Evolutionary conservation across 2,888 invertebrate genomes (phyloP), one percentile per base, ranked within the genome.

Genomic region (Heliconius aoede): DNA sequence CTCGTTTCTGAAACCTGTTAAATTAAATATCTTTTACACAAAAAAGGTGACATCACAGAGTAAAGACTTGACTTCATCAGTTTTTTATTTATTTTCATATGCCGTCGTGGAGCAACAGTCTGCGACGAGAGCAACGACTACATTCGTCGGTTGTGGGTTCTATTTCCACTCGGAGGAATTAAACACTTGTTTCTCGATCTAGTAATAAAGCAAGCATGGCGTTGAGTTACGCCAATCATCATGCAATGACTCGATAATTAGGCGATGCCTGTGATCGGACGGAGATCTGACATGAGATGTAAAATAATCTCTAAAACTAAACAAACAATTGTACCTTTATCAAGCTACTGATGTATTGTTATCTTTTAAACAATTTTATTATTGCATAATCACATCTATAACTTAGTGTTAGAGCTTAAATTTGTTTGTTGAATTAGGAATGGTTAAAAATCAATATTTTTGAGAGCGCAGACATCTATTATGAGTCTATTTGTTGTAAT

Each of bases 321-420:
- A 21, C 40, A 69, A 30, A 55, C 72, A 61, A 60, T 72, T 36
- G 24, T 13, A 5, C 40, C 72, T 61, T 60, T 72, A 61, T 40
- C 40, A 61, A 36, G 26, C 72, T 24, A 24, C 55, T 55, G 32
- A 61, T 61, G 21, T 55, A 72, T 72, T 72, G 61, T 40, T 72
- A 61, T 61, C 26, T 40, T 26, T 21, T 26, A 36, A 18, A 1
- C n/a, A 26, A 40, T 60, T 51, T 21, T 58, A 60, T 72, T 72
- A 26, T 26, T 4, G 60, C 26, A 72, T 40, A 61, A 72, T 40
- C 21, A 61, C 28, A 60, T 85, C 85, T 85, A 83, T 84, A 85
- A 85, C 84, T 83, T 84, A 83, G 61, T 3, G 13, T 28, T 72
- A 72, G 26, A n/a, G 61, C 11, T 60, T 72, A 72, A 61, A 72